Base-by-base conservation (phyloP, 2,797 vertebrate genomes). In the Kryptolebias ocellatus region DNA sequence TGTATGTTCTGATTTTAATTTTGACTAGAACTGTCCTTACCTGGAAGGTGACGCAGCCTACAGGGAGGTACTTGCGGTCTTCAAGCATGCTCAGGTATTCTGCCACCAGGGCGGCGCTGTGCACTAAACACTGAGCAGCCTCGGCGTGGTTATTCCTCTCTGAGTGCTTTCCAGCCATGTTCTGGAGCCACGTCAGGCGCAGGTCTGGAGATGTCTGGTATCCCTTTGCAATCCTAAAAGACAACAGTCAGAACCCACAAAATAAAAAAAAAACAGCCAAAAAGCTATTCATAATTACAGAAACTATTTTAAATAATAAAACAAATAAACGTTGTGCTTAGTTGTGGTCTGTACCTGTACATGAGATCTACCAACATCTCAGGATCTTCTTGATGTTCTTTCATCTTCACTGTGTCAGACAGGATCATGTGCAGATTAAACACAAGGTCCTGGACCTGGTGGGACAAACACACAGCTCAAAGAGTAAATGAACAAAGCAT, bases 351-450 rank as follows among this genome's bases (percentile, higher is more conserved):
- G 49, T 93, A 99, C 98, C 98, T 98, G 93, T 97, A 98, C 98
- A 99, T 99, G 52, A 99, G 95, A 83, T 99, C 98, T 82, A 99
- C 96, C 64, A 99, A 90, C 98, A 99, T 99, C 89, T 99, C 98
- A 28, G 98, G 98, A 82, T 99, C 98, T 84, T 99, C 97, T 74
- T 99, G 97, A 78, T 99, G 97, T 70, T 99, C 97, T 88, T 99
- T 99, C 98, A 99, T 99, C 90, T 98, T 99, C 51, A 99, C 98
- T 0, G 98, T 99, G 89, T 99, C 98, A 0, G 96, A 98, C 14
- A 99, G 94, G 90, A 99, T 99, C 97, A 99, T 99, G 74, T 99
- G 98, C 64, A 99, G 94, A 85, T 99, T 99, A 85, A 99, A 99
- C 47, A 99, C 98, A 29, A 99, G 93, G 90, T 99, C 98, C 80